phyloP scores from a whole-genome alignment of 2,113 vertebrate species.

The Brachypteracias leptosomus region DNA sequence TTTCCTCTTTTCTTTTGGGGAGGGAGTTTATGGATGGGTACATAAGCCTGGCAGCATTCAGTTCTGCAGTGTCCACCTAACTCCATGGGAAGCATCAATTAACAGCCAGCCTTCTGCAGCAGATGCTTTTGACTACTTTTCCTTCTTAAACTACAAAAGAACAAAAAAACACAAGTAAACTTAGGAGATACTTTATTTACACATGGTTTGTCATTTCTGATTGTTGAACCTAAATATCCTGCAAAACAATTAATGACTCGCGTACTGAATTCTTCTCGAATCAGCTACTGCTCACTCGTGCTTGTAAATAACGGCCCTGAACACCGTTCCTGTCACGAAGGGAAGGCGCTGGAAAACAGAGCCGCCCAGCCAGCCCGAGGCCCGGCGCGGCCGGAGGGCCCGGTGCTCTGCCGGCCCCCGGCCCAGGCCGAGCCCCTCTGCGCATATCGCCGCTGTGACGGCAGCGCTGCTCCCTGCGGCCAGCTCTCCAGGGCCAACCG shows the following conservation, averaged over 20 bases:
- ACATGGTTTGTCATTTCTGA: background rate
- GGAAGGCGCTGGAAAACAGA: background rate
- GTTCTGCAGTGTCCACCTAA: background rate
- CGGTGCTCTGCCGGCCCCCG: no score
- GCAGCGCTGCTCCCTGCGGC: no score
- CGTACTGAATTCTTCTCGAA: background rate
- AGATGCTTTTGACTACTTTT: background rate
- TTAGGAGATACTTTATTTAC: background rate
- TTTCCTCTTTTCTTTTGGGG: background rate
- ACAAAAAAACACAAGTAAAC: background rate
- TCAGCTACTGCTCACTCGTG: background rate
- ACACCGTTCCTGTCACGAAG: background rate
- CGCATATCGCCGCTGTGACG: rapidly evolving
- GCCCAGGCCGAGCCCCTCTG: background rate
- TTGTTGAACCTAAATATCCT: background rate
- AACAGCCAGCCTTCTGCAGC: background rate
- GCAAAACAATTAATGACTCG: background rate
- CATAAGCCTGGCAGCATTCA: rapidly evolving
- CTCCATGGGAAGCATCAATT: background rate
- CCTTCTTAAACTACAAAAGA: background rate
- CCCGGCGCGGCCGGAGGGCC: no score
- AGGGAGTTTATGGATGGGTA: background rate
- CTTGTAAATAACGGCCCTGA: rapidly evolving
- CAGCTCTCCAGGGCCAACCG: no score
- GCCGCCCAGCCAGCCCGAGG: background rate